phyloP scores from a whole-genome alignment of 2,797 vertebrate genomes.

The Pristis pectinata region DNA sequence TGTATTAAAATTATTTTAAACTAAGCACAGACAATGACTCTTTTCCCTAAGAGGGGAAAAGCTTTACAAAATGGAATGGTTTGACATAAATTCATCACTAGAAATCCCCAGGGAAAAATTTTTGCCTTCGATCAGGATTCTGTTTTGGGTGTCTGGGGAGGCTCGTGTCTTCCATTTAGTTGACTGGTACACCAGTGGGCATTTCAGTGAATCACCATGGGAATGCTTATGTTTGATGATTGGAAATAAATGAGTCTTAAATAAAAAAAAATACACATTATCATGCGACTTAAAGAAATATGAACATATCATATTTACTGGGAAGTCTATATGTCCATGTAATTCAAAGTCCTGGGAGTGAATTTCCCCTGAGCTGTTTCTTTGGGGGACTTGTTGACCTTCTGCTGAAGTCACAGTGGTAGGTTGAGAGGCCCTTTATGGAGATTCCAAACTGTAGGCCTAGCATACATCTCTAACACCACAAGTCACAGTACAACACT shows the following conservation, averaged over 20 bases:
- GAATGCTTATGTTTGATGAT: neutral
- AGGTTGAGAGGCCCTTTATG: neutral
- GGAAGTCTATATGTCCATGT: neutral
- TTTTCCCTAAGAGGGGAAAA: neutral
- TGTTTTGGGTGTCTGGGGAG: neutral
- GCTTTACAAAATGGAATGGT: neutral
- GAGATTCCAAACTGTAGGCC: neutral
- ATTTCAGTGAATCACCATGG: neutral
- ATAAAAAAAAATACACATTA: neutral
- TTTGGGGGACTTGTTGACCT: neutral
- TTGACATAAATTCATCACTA: neutral
- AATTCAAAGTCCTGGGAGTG: neutral
- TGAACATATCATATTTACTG: neutral
- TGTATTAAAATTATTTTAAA: constrained; percentile 12
- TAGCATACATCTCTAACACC: neutral
- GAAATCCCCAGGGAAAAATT: neutral
- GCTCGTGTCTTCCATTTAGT: neutral
- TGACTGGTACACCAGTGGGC: too few relatives aligned
- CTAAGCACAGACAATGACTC: neutral
- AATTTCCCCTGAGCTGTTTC: neutral
- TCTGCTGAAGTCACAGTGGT: neutral
- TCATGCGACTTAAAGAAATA: neutral
- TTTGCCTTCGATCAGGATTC: neutral
- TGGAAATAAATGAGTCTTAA: neutral
- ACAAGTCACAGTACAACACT: neutral